Percentiles rank a stretch among this genome's conserved stretches.
Conservation (phyloP, 1,140 invertebrate genomes). For the Drosophila micromelanica region DNA sequence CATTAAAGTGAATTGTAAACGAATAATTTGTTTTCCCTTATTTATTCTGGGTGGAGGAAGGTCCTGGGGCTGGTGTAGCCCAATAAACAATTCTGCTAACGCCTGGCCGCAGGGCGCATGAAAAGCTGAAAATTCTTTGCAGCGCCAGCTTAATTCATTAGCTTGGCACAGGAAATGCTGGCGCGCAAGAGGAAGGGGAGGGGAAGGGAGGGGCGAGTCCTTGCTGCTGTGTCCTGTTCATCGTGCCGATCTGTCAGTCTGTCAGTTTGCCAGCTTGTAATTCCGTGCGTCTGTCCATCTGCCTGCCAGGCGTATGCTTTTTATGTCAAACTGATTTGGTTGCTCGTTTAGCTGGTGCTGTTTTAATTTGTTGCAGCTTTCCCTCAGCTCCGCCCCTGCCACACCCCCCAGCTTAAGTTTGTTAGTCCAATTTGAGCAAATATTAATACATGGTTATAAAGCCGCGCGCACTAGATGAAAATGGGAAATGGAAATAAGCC, state of each 20-base stretch:
- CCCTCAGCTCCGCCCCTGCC: constrained; percentile 12
- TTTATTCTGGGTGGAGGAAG: constrained; percentile 3
- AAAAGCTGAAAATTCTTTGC: constrained; percentile 55
- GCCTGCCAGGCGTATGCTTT: constrained; percentile 57
- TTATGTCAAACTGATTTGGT: constrained; percentile 79
- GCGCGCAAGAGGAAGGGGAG: constrained; percentile 1
- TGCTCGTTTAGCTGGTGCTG: constrained; percentile 77
- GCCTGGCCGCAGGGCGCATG: constrained; percentile 43
- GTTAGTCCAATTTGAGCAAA: constrained; percentile 79
- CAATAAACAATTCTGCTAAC: constrained; percentile 68
- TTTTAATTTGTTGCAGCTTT: constrained; percentile 69
- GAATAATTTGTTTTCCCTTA: constrained; percentile 14
- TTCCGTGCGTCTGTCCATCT: constrained; percentile 6
- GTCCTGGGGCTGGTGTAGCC: neutral
- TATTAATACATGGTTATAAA: constrained; percentile 79
- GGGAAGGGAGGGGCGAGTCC: neutral
- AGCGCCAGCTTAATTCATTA: constrained; percentile 74
- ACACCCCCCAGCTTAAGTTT: constrained; percentile 70
- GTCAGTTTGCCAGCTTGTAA: constrained; percentile 1
- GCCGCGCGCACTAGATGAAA: constrained; percentile 40
- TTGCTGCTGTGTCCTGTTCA: constrained; percentile 13
- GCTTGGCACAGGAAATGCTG: constrained; percentile 39
- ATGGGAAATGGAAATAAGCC: constrained; percentile 34
- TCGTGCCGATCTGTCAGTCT: constrained; percentile 43
- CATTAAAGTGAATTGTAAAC: constrained; percentile 19